A percentile compares a stretch with the other conserved stretches of the same genome.
Conservation (phyloP, 2,797 vertebrate species). For the Cichlasoma orientale region DNA sequence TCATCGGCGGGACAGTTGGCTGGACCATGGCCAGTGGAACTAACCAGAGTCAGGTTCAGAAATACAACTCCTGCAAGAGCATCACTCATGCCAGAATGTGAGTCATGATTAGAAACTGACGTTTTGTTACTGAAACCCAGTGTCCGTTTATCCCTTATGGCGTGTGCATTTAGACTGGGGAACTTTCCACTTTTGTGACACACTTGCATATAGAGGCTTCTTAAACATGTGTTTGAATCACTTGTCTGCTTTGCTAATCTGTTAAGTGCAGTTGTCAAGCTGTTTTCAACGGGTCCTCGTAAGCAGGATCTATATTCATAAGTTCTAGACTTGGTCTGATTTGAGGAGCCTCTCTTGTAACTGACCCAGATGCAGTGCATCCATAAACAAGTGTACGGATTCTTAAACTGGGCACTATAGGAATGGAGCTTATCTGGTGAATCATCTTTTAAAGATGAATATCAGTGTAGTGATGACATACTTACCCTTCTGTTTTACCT, state of each 20-base stretch:
- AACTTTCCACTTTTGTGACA: neutral
- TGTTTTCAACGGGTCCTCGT: neutral
- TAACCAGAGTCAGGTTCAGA: slow-evolving; percentile 91
- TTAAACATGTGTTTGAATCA: neutral
- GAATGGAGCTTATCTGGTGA: too few species aligned
- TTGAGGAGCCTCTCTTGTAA: neutral
- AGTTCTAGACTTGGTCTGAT: neutral
- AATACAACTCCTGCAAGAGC: slow-evolving; percentile 92
- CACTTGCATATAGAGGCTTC: neutral
- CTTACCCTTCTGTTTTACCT: neutral
- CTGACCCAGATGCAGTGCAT: fast-evolving
- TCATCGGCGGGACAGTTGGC: slow-evolving; percentile 87
- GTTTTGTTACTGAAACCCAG: neutral
- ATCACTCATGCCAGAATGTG: slow-evolving; percentile 90
- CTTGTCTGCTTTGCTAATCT: neutral
- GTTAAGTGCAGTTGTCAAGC: neutral
- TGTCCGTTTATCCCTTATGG: neutral
- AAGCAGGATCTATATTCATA: neutral
- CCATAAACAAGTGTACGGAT: neutral
- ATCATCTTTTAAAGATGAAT: neutral
- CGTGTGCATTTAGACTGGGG: neutral
- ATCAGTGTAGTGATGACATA: neutral
- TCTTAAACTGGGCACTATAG: too few species aligned
- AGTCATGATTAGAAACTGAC: slow-evolving; percentile 61
- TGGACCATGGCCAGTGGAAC: slow-evolving; percentile 88